Evolutionary conservation across 1,140 invertebrate species (phyloP).

Genomic region (Musca vetustissima): DNA sequence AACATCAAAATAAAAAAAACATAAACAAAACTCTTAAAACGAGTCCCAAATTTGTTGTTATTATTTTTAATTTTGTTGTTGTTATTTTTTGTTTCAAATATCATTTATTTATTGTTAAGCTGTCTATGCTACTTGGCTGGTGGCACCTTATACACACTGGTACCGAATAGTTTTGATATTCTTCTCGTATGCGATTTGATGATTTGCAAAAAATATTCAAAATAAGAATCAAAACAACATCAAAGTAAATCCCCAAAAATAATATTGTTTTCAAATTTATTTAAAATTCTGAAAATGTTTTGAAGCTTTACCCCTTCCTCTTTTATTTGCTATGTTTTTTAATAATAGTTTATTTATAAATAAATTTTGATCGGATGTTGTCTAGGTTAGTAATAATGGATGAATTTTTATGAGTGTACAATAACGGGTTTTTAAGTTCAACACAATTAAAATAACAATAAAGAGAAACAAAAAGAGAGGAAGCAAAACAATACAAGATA

Average conservation of each 20-base stretch:
- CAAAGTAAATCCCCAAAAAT: not conserved
- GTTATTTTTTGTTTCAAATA: no score
- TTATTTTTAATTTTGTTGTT: no score
- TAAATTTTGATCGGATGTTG: not conserved
- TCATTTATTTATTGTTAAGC: no score
- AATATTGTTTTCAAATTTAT: not conserved
- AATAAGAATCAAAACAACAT: no score
- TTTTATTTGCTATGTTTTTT: not conserved
- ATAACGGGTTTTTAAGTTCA: constrained; percentile 3
- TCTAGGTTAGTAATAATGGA: constrained; percentile 10
- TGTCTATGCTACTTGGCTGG: not conserved
- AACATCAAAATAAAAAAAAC: not conserved
- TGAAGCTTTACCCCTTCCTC: no score
- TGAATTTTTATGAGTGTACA: not conserved
- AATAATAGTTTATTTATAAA: not conserved
- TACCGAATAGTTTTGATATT: constrained; percentile 16
- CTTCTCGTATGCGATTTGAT: not conserved
- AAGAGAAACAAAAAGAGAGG: not conserved
- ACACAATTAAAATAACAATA: no score
- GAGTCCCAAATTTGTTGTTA: no score
- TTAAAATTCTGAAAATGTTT: constrained; percentile 15
- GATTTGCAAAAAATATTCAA: no score
- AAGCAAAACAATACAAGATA: no score
- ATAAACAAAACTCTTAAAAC: constrained; percentile 1
- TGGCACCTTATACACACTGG: constrained; percentile 23